These are phyloP conservation scores for Dryobota labecula DNA, from an alignment of 2,888 invertebrate species.

Conservation along the genomic window DNA sequence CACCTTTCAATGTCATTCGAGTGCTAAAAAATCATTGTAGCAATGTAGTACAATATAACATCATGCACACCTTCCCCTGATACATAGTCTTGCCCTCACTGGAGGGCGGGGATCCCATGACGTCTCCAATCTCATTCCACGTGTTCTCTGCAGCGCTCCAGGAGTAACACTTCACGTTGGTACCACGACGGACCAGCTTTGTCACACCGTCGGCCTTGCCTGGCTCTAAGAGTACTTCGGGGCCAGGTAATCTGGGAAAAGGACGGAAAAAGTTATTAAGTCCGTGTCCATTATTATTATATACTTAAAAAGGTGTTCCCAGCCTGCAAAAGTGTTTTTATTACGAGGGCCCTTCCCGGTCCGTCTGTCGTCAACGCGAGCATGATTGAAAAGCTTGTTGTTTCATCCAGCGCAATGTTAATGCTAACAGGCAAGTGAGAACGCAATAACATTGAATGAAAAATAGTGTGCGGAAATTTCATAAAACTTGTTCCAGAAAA, in stretches of 20 bases:
- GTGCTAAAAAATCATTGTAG: too few relatives aligned
- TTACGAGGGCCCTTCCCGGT: too few relatives aligned
- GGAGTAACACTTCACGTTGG: constrained; percentile 94
- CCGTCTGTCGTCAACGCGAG: too few relatives aligned
- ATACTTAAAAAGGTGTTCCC: too few relatives aligned
- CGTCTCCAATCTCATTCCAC: constrained; percentile 97
- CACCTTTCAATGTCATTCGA: too few relatives aligned
- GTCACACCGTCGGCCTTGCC: constrained; percentile 96
- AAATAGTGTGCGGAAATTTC: too few relatives aligned
- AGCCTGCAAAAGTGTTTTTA: too few relatives aligned
- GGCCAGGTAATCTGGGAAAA: constrained; percentile 93
- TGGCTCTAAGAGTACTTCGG: constrained; percentile 93
- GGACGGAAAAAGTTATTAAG: background rate
- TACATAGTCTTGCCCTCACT: constrained; percentile 94
- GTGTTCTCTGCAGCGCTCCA: constrained; percentile 92
- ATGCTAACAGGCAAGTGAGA: too few relatives aligned
- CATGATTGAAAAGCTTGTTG: too few relatives aligned
- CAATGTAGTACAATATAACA: background rate
- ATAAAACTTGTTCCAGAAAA: too few relatives aligned
- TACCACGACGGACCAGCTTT: constrained; percentile 93
- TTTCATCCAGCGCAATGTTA: too few relatives aligned
- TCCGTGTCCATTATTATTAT: background rate
- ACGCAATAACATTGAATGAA: too few relatives aligned
- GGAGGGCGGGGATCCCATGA: constrained; percentile 94
- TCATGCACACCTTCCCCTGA: constrained; percentile 93